phyloP scores from a whole-genome alignment of 2,113 vertebrate species.

The Physeter macrocephalus region DNA sequence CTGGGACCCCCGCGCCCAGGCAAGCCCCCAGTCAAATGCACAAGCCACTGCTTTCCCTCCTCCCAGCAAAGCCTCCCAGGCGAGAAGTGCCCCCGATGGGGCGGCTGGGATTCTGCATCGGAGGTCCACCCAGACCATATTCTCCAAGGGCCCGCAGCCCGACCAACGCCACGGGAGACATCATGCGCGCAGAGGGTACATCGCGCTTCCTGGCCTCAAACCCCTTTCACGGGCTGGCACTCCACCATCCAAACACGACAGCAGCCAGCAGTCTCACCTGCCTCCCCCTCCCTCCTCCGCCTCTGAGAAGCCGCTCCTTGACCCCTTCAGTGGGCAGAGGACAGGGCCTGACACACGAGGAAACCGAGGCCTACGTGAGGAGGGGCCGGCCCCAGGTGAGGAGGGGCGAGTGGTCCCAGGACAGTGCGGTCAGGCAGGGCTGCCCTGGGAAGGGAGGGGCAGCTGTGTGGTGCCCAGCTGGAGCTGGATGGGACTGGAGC shows the following conservation, averaged over 20 bases:
- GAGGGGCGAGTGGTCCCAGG: accelerated
- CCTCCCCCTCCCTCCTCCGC: background rate
- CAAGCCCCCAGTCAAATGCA: accelerated
- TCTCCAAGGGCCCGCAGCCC: background rate
- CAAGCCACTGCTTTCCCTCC: accelerated
- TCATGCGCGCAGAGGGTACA: accelerated
- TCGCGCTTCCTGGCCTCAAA: background rate
- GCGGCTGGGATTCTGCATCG: background rate
- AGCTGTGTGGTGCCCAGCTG: background rate
- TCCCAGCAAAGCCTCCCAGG: background rate
- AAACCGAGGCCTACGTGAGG: background rate
- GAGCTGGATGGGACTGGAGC: background rate
- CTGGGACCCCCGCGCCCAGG: too few species aligned
- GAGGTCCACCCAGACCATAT: background rate
- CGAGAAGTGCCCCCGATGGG: background rate
- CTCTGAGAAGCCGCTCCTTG: background rate
- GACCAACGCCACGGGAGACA: accelerated
- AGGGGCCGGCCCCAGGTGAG: background rate
- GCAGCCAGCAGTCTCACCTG: accelerated
- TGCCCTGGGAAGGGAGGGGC: background rate
- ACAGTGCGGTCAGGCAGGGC: background rate
- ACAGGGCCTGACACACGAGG: background rate
- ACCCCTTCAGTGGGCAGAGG: too few species aligned
- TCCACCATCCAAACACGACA: background rate
- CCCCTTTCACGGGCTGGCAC: background rate